phyloP scores from a whole-genome alignment of 2,113 vertebrate genomes.

The Brachyistius frenatus region DNA sequence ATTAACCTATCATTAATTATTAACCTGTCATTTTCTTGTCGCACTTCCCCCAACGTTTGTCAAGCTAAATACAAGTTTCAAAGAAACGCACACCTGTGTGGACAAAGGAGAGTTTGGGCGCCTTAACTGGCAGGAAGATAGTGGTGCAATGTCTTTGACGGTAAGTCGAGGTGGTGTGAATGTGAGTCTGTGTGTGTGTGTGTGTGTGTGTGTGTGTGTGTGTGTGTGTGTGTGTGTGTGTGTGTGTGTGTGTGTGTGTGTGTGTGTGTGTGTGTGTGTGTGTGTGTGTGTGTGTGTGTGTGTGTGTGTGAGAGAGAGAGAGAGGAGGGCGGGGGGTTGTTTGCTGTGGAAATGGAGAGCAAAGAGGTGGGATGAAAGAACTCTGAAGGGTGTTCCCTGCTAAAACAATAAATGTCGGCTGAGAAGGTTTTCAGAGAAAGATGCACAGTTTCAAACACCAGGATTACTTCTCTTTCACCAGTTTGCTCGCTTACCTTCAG shows the following conservation, averaged over 20 bases:
- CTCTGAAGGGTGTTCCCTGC: slow-evolving; percentile 17
- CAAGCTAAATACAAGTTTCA: slow-evolving; percentile 25
- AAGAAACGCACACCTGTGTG: slow-evolving; percentile 22
- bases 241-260: too few species aligned
- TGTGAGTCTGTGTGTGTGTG: not conserved
- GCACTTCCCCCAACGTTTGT: slow-evolving; percentile 5
- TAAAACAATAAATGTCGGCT: slow-evolving; percentile 5
- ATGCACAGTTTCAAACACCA: not conserved
- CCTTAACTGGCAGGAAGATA: not conserved
- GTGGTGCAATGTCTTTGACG: not conserved
- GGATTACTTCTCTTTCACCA: not conserved
- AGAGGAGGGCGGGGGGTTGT: not conserved
- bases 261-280: not conserved
- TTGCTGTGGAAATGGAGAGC: slow-evolving; percentile 12
- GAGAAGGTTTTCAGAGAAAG: not conserved
- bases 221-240: not conserved
- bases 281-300: not conserved
- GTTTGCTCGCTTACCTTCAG: not conserved
- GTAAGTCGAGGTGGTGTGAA: not conserved
- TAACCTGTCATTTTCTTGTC: slow-evolving; percentile 28
- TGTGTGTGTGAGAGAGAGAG: too few species aligned
- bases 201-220: not conserved
- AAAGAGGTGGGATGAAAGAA: slow-evolving; percentile 29
- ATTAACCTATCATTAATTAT: slow-evolving; percentile 65
- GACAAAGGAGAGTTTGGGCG: slow-evolving; percentile 9